These are phyloP conservation scores for Bombus balteatus DNA, from an alignment of 1,140 invertebrate species.

Conservation along the genomic window DNA sequence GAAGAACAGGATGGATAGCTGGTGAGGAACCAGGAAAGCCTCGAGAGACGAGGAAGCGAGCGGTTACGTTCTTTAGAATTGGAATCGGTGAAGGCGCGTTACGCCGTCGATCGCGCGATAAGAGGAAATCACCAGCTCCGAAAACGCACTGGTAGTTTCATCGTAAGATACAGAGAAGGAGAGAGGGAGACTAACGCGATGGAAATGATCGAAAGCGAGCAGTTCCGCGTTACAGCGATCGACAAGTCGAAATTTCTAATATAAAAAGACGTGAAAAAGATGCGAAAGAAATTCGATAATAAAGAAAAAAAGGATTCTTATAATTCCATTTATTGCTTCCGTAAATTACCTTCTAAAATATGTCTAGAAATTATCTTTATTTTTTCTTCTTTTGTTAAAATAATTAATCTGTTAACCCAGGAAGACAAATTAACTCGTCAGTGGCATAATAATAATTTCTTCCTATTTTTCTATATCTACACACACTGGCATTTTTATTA, in stretches of 20 bases:
- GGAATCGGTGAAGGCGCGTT: slow-evolving; percentile 54
- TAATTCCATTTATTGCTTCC: no score
- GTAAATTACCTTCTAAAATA: no score
- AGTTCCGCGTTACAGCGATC: slow-evolving; percentile 23
- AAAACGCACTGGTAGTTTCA: slow-evolving; percentile 21
- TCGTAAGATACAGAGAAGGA: not conserved
- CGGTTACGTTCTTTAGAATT: slow-evolving; percentile 48
- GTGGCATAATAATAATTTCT: no score
- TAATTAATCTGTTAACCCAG: no score
- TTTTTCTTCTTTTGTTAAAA: no score
- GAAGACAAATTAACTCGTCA: no score
- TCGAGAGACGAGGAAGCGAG: slow-evolving; percentile 70
- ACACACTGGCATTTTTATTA: no score
- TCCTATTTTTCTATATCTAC: no score
- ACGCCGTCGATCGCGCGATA: slow-evolving; percentile 57
- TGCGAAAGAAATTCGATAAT: no score
- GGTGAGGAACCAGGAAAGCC: slow-evolving; percentile 80
- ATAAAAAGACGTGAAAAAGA: no score
- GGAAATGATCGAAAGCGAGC: slow-evolving; percentile 22
- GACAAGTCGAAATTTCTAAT: not conserved
- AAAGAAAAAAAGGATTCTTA: no score
- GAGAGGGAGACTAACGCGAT: not conserved
- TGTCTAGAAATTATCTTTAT: no score
- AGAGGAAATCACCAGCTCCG: slow-evolving; percentile 48
- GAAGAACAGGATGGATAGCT: slow-evolving; percentile 69